Conservation (phyloP, 2,797 vertebrate species). For the Sylvia borin region DNA sequence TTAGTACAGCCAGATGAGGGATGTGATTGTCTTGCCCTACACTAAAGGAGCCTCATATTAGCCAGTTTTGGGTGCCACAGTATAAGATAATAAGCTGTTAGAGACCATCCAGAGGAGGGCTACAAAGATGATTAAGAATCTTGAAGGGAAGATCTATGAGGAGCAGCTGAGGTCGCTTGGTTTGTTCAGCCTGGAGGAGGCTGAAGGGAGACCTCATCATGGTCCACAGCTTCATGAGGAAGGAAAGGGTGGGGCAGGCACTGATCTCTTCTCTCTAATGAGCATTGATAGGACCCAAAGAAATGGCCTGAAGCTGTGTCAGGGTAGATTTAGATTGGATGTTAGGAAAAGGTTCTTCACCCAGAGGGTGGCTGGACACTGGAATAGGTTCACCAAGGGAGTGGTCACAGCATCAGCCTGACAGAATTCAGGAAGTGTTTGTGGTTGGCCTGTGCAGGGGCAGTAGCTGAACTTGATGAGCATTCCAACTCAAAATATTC, state of each 20-base stretch:
- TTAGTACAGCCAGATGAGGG: not conserved
- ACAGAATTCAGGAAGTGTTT: not conserved
- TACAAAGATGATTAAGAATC: not conserved
- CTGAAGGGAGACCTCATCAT: not conserved
- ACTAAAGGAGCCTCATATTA: not conserved
- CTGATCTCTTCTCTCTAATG: too few species aligned
- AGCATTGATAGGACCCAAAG: not conserved
- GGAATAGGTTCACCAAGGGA: not conserved
- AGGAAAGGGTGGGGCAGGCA: not conserved
- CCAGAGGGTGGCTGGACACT: not conserved
- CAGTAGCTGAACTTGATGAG: not conserved
- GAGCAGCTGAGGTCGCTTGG: not conserved
- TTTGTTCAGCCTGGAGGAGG: not conserved
- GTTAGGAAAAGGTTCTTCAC: not conserved
- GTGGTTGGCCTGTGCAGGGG: not conserved
- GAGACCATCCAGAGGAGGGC: not conserved
- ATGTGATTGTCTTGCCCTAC: not conserved
- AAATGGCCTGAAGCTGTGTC: not conserved
- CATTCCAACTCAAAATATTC: not conserved
- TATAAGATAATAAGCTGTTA: not conserved
- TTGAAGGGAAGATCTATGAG: not conserved
- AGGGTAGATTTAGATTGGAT: not conserved
- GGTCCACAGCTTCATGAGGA: not conserved
- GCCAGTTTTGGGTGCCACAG: not conserved
- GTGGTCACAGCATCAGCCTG: not conserved